A percentile compares a stretch with the other conserved stretches of the same genome.
These are phyloP conservation scores for Lasius platythorax DNA, from an alignment of 2,888 invertebrate genomes.

Conservation along the genomic window DNA sequence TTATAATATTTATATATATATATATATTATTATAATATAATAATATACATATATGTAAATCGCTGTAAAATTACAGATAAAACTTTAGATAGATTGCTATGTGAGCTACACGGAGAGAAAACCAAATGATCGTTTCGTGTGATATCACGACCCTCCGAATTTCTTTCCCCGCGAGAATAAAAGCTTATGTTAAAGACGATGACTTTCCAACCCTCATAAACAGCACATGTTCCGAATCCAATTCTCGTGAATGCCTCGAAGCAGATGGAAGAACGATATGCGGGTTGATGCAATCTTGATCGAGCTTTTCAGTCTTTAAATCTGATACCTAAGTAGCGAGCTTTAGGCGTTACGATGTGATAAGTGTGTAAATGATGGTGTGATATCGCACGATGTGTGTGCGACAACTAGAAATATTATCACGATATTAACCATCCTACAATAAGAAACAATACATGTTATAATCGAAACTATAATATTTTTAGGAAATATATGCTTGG, in stretches of 20 bases:
- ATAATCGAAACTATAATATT: background rate
- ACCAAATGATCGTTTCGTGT: background rate
- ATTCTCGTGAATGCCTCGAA: slow-evolving; percentile 25
- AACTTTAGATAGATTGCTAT: background rate
- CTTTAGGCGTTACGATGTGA: background rate
- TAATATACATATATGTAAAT: background rate
- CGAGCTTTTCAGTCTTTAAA: slow-evolving; percentile 29
- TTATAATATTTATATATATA: no score
- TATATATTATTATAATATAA: background rate
- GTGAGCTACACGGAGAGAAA: background rate
- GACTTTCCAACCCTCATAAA: slow-evolving; percentile 38
- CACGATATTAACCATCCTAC: background rate
- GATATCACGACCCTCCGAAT: slow-evolving; percentile 9
- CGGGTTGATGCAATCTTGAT: slow-evolving; percentile 6
- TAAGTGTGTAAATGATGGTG: background rate
- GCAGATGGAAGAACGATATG: slow-evolving; percentile 8
- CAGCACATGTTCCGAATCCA: slow-evolving; percentile 33
- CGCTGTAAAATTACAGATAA: background rate
- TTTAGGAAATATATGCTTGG: background rate
- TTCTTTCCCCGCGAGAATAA: slow-evolving; percentile 16
- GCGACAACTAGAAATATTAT: background rate
- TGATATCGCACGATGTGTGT: background rate
- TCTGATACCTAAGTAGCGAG: background rate
- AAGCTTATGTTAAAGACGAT: slow-evolving; percentile 34
- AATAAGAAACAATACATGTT: background rate